Evolutionary conservation across 2,888 invertebrate genomes (phyloP).

Genomic region (Syrista parreyssii): DNA sequence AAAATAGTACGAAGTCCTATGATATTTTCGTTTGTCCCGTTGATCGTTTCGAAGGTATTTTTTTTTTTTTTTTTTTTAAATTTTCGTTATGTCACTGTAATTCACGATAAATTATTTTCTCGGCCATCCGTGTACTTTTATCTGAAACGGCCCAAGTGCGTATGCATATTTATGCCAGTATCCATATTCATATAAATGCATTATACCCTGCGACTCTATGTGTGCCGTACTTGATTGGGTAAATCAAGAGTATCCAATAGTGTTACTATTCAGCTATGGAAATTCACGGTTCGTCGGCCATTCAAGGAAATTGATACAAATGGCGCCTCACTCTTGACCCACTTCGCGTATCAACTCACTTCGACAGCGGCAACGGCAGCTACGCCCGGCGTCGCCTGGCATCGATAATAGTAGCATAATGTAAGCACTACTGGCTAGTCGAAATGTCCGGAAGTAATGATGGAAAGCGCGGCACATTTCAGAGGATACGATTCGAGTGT

Average conservation of each 20-base stretch:
- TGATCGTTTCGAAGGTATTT: not conserved
- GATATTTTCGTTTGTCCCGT: fast-evolving
- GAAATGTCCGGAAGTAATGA: not conserved
- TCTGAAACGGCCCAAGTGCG: not conserved
- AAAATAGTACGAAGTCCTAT: not conserved
- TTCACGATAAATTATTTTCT: not conserved
- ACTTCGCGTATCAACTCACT: not conserved
- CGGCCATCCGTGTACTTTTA: not conserved
- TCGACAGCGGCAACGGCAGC: not conserved
- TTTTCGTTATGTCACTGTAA: too few relatives aligned
- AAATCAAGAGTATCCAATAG: not conserved
- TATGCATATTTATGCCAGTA: not conserved
- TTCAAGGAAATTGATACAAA: not conserved
- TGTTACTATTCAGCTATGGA: not conserved
- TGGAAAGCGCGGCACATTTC: not conserved
- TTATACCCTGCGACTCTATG: not conserved
- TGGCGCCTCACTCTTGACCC: not conserved
- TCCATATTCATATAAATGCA: not conserved
- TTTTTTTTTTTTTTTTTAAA: too few relatives aligned
- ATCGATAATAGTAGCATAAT: not conserved
- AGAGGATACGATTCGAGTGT: not conserved
- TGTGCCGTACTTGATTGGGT: not conserved
- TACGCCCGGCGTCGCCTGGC: not conserved
- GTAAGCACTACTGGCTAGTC: not conserved
- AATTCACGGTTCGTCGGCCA: not conserved